Evolutionary conservation across 2,113 vertebrate genomes (phyloP).

Genomic region (Pseudopodoces humilis): DNA sequence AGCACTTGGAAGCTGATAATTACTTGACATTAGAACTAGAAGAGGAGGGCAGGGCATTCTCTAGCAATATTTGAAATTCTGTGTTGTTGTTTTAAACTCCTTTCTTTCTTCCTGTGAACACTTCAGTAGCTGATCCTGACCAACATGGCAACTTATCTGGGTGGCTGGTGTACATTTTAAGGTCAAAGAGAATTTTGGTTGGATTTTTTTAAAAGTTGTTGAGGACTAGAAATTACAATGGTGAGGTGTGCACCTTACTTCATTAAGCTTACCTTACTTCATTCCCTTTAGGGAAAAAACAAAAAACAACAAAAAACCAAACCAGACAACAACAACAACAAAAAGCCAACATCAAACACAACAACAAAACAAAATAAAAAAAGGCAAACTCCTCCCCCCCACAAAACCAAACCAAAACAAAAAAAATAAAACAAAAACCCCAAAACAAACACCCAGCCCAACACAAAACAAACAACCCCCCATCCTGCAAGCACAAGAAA

Average conservation of each 20-base stretch:
- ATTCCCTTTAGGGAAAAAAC: background rate
- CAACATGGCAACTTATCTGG: background rate
- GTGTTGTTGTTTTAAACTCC: background rate
- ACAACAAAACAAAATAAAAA: background rate
- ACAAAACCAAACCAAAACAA: background rate
- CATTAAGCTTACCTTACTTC: too few relatives aligned
- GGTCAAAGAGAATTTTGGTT: background rate
- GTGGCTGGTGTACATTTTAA: background rate
- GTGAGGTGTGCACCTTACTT: background rate
- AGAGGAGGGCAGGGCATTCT: background rate
- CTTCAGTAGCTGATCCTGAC: background rate
- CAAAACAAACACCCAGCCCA: background rate
- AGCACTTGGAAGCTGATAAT: background rate
- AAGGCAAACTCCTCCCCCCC: too few relatives aligned
- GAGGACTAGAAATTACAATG: background rate
- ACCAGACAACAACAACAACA: too few relatives aligned
- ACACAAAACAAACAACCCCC: background rate
- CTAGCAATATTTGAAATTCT: background rate
- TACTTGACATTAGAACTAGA: background rate
- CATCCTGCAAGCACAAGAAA: rapidly evolving
- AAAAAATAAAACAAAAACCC: background rate
- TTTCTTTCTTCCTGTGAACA: background rate
- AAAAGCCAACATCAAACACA: too few relatives aligned
- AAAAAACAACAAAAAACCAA: background rate
- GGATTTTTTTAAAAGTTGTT: background rate